Evolutionary conservation across 2,888 invertebrate genomes (phyloP).

Genomic region (Candidula unifasciata): DNA sequence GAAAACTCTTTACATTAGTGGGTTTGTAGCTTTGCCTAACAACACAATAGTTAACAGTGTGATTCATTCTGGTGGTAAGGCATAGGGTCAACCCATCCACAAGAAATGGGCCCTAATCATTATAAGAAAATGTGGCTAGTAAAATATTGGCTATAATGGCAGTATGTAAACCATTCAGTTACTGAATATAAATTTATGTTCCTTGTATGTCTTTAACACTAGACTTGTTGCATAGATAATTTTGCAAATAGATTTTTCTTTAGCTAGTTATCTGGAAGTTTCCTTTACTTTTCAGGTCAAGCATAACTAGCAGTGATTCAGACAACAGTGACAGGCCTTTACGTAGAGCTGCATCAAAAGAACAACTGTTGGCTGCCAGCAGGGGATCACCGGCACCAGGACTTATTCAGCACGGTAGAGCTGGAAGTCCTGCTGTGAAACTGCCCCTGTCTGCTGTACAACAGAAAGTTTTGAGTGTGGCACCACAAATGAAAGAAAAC

Average conservation of each 20-base stretch:
- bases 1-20: no score
- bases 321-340: slow-evolving; percentile 54
- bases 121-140: no score
- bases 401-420: slow-evolving; percentile 26
- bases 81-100: no score
- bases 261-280: not conserved
- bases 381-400: not conserved
- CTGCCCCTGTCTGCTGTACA: slow-evolving; percentile 22
- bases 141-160: no score
- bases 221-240: not conserved
- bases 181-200: no score
- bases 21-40: no score
- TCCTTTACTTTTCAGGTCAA: slow-evolving; percentile 53
- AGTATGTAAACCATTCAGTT: no score
- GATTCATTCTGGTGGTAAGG: no score
- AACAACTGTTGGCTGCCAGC: slow-evolving; percentile 16
- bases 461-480: not conserved
- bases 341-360: slow-evolving; percentile 39
- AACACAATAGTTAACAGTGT: no score
- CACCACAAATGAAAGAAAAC: not conserved
- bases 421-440: slow-evolving; percentile 21
- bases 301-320: slow-evolving; percentile 60
- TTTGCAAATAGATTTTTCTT: not conserved
- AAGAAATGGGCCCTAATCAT: no score
- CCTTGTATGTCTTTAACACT: not conserved